Evolutionary conservation across 2,113 vertebrate genomes (phyloP), one percentile per base, ranked within the genome.

Genomic region (Orthonyx spaldingii): DNA sequence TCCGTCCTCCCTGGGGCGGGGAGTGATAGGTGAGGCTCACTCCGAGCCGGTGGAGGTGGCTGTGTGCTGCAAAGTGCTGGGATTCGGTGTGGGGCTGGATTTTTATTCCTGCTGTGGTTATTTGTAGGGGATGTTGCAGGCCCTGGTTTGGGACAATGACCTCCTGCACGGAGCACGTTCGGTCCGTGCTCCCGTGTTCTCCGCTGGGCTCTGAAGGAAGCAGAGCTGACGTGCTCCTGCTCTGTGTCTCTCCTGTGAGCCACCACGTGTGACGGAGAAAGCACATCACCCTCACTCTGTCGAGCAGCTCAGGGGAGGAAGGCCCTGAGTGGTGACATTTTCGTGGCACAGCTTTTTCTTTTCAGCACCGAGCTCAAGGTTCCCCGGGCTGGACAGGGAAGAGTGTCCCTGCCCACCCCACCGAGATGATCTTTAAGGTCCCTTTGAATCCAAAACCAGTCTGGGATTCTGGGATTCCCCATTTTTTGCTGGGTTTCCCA

Each of bases 141-240:
- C 3, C 4, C 20, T 35, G 63, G 7, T 21, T 30, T 60, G 77
- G 78, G 78, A 3, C 4, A 6, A 52, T 15, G 42, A 13, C 39
- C 18, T 41, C 16, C n/a, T 52, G 79, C 61, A 41, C 6, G 5
- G 61, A 57, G 47, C 33, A 3, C 2, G 20, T 15, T 35, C 53
- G 0, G 18, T 3, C 57, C 6, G 5, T 55, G 65, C 46, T 30
- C 28, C 55, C 3, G 0, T 14, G n/a, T 1, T 23, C 49, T 77
- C 6, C 64, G 33, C n/a, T n/a, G 10, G 23, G 42, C 55, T 53
- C 56, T 0, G 5, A 47, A 35, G 56, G 69, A 22, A 39, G 30
- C 27, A 17, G 57, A 42, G 47, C 35, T 71, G 84, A 2, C 44
- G 57, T 23, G 32, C 39, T 20, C 53, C 32, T 41, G 33, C 49